Base-by-base conservation (phyloP, 2,113 vertebrate species). In the Carlito syrichta region DNA sequence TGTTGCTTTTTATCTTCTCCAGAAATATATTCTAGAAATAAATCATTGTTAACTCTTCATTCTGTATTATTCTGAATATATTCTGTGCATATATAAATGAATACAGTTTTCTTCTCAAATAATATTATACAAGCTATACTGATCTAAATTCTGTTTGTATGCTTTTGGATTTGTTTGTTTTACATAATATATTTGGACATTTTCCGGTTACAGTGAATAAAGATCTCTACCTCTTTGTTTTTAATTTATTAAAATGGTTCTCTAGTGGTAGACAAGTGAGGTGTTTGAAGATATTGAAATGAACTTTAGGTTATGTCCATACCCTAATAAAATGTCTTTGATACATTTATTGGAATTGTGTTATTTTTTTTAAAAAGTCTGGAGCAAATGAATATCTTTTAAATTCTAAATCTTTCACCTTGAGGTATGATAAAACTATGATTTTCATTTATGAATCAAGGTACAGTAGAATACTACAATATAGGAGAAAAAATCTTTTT, bases 321-420 rank as follows among this genome's bases (percentile, higher is more conserved):
- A 40, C 17, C 19, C 19, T 58, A 97, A 96, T 96, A 97, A 95
- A 93, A 89, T 86, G 48, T 79, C 8, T 92, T 89, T 91, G 38
- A 86, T 82, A 58, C 43, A 81, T 85, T 94, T 97, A 71, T 50
- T 45, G 27, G 27, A 89, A 90, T 95, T 96, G 81, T 40, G 81
- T 95, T 96, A 82, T 96, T 97, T 86, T 89, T 85, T 77, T 2
- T 52, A 77, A 91, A 86, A 40, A 90, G 88, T 88, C 20, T 56
- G 40, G 35, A 73, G 3, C 81, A 25, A 77, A 89, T 86, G 79
- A 48, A 48, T 74, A 89, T 38, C 35, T 81, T 92, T 89, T 25
- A 87, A 58, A 91, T 86, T 88, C 8, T 78, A 43, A 82, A 30
- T 85, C 1, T 89, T 78, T 91, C 6, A 78, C 68, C 3, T 52